These are phyloP conservation scores for Copidosoma aretas DNA, from an alignment of 2,888 invertebrate genomes.

Conservation along the genomic window DNA sequence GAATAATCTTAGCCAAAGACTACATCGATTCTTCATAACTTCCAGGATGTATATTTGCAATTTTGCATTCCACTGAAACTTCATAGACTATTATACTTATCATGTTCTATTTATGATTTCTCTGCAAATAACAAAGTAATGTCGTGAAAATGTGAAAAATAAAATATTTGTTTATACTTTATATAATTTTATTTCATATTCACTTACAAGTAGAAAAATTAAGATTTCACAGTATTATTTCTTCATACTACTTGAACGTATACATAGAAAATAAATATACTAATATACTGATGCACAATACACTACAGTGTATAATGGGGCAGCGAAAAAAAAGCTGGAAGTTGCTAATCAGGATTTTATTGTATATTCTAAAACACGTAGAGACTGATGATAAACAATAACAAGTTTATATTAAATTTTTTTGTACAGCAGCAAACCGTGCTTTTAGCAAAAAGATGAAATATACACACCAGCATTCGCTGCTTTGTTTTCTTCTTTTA, in stretches of 20 bases:
- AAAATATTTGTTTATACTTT: slow-evolving; percentile 44
- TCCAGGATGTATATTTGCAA: slow-evolving; percentile 36
- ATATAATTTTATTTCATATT: slow-evolving; percentile 22
- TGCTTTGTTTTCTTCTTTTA: slow-evolving; percentile 30
- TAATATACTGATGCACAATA: slow-evolving; percentile 26
- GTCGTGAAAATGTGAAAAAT: slow-evolving; percentile 43
- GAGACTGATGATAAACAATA: slow-evolving; percentile 42
- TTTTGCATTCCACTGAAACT: slow-evolving; percentile 42
- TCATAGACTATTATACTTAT: slow-evolving; percentile 16
- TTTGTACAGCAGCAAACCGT: slow-evolving; percentile 38
- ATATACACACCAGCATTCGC: slow-evolving; percentile 29
- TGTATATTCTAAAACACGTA: slow-evolving; percentile 38
- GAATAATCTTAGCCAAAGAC: slow-evolving; percentile 40
- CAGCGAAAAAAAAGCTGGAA: slow-evolving; percentile 35
- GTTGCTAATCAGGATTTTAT: slow-evolving; percentile 41
- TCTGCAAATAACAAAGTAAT: slow-evolving; percentile 24
- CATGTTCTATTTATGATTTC: slow-evolving; percentile 32
- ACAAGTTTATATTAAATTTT: slow-evolving; percentile 36
- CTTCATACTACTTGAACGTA: slow-evolving; percentile 25
- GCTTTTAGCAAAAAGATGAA: slow-evolving; percentile 31
- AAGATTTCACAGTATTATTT: slow-evolving; percentile 33
- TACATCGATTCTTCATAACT: slow-evolving; percentile 35
- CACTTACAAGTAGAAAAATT: slow-evolving; percentile 18
- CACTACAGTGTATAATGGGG: slow-evolving; percentile 14
- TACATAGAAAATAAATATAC: slow-evolving; percentile 28